Base-by-base conservation (phyloP, 2,888 invertebrate genomes). In the Eurytoma californica region DNA sequence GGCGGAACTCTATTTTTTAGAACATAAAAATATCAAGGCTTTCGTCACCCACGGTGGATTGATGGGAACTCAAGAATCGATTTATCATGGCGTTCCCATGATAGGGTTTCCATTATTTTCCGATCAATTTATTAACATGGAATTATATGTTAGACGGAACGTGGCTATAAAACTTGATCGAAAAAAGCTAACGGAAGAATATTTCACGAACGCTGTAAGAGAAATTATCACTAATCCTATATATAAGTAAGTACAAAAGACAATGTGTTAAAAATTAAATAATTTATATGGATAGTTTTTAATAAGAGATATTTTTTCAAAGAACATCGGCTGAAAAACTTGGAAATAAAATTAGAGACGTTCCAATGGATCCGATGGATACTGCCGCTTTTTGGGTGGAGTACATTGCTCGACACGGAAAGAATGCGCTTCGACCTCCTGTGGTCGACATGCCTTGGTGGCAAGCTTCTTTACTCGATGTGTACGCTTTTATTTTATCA, bases 141-240 rank as follows among this genome's bases (percentile, higher is more conserved):
- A 84, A 13, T 82, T 84, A 51, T 86, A 84, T 70, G 83, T 82
- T 16, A 72, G 80, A 2, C 83, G 77, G 14, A 83, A 84, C 5
- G 83, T 86, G 55, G 86, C 86, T 5, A 63, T 87, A 5, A 47
- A 55, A 4, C 63, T 86, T 18, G 66, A 83, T 69, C 73, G 80
- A 30, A 14, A 80, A 16, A 67, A 82, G 14, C 68, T 92, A 1
- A 90, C 89, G 0, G 87, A 87, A 57, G 85, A 89, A n/a, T 86
- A 86, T 7, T 77, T 92, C 58, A 85, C 88, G 2, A 72, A 82
- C 2, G 89, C 89, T 55, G 83, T 92, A 2, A 85, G 88, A n/a
- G 82, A 86, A 16, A 83, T 92, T 49, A 79, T 91, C 16, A 82
- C 85, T 1, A 87, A 92, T 80, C 89, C 89, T 0, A 85, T 83